phyloP scores from a whole-genome alignment of 2,113 vertebrate genomes.

The Pimephales promelas region DNA sequence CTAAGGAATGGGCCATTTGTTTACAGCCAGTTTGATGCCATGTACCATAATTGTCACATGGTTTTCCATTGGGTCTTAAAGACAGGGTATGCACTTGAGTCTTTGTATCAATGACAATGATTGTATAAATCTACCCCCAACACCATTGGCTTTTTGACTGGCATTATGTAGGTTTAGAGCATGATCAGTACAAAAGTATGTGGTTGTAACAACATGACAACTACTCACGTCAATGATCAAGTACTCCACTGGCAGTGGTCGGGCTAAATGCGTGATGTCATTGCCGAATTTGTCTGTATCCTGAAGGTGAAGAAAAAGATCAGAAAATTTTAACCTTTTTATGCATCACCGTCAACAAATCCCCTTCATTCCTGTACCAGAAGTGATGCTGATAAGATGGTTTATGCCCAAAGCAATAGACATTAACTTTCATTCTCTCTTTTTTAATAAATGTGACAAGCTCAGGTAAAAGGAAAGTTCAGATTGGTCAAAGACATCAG shows the following conservation, averaged over 20 bases:
- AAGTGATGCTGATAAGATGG: not conserved
- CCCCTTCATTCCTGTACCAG: not conserved
- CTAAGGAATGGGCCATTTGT: not conserved
- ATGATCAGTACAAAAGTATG: not conserved
- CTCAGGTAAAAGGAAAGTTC: not conserved
- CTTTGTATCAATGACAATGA: not conserved
- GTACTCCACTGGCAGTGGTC: slow-evolving; percentile 96
- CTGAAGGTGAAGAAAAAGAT: slow-evolving; percentile 68
- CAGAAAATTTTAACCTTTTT: not conserved
- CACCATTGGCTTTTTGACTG: not conserved
- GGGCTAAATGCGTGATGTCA: slow-evolving; percentile 94
- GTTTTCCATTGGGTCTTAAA: not conserved
- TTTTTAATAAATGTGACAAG: not conserved
- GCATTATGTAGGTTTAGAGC: not conserved
- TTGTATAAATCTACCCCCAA: not conserved
- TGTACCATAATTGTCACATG: not conserved
- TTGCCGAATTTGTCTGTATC: slow-evolving; percentile 99
- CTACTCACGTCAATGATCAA: slow-evolving; percentile 95
- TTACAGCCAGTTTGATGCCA: not conserved
- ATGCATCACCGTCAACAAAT: not conserved
- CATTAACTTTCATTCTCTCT: not conserved
- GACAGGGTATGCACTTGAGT: not conserved
- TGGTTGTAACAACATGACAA: slow-evolving; percentile 8
- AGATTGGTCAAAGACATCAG: slow-evolving; percentile 1
- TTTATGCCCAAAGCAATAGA: slow-evolving; percentile 11